phyloP scores from a whole-genome alignment of 1,140 invertebrate genomes.

The Dinoponera quadriceps region DNA sequence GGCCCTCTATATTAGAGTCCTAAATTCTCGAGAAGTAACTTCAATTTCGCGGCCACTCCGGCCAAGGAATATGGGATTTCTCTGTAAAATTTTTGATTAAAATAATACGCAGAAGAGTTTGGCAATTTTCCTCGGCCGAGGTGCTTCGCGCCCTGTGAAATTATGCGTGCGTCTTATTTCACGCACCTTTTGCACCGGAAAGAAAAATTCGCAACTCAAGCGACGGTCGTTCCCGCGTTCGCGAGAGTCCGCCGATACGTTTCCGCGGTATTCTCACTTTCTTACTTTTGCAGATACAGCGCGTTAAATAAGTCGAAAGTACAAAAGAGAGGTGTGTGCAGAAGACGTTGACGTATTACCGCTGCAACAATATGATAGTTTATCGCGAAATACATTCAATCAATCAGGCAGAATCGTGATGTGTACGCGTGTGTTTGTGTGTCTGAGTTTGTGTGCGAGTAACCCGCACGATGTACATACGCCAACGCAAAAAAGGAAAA shows the following conservation, averaged over 20 bases:
- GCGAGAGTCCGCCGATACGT: neutral
- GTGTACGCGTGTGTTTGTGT: too few relatives aligned
- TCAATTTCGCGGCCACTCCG: slow-evolving; percentile 23
- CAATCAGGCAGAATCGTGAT: neutral
- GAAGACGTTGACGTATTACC: neutral
- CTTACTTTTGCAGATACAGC: neutral
- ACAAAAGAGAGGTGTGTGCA: neutral
- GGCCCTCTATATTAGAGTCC: slow-evolving; percentile 70
- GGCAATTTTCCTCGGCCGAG: slow-evolving; percentile 8
- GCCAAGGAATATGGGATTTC: slow-evolving; percentile 45
- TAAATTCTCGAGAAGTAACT: slow-evolving; percentile 74
- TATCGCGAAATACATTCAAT: slow-evolving; percentile 18
- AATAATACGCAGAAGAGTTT: slow-evolving; percentile 34
- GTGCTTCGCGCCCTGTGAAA: neutral
- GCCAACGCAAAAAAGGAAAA: slow-evolving; percentile 7
- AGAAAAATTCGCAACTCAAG: neutral
- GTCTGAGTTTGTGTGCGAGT: neutral
- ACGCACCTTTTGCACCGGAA: neutral
- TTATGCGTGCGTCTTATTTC: neutral
- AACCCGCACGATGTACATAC: slow-evolving; percentile 26
- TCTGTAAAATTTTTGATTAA: slow-evolving; percentile 64
- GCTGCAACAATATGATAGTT: neutral
- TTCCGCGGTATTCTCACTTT: neutral
- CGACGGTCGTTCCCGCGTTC: neutral
- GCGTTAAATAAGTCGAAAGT: neutral